Conservation (phyloP, 2,888 invertebrate species). For the Netelia inedita region DNA sequence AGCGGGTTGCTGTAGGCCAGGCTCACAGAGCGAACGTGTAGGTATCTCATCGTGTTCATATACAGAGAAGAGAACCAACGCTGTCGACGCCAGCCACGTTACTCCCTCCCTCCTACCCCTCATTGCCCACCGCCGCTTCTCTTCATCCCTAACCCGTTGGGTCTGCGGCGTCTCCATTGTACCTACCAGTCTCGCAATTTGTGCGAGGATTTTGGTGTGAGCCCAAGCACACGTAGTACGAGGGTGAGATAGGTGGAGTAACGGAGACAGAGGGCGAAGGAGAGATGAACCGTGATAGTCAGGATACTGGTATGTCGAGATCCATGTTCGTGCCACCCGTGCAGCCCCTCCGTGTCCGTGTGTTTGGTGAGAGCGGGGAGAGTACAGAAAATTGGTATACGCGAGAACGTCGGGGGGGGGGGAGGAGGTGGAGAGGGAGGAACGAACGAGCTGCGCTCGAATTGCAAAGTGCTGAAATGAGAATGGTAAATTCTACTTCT, state of each 20-base stretch:
- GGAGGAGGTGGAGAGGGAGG: constrained; percentile 39
- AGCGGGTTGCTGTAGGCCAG: constrained; percentile 66
- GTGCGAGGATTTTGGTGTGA: constrained; percentile 64
- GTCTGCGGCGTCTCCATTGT: constrained; percentile 67
- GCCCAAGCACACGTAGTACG: constrained; percentile 43
- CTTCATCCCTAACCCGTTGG: constrained; percentile 32
- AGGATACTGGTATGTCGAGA: constrained; percentile 23
- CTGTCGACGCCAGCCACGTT: constrained; percentile 43
- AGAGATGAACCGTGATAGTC: constrained; percentile 60
- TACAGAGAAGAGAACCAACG: constrained; percentile 58
- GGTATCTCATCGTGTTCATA: constrained; percentile 47
- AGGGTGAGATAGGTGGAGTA: constrained; percentile 35
- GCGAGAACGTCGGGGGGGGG: constrained; percentile 11
- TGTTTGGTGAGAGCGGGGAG: constrained; percentile 29
- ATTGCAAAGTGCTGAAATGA: constrained; percentile 52
- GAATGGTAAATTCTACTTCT: constrained; percentile 51
- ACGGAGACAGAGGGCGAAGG: constrained; percentile 18
- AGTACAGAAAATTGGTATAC: constrained; percentile 64
- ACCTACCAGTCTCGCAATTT: constrained; percentile 65
- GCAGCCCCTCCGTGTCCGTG: constrained; percentile 17
- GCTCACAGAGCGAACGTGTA: constrained; percentile 17
- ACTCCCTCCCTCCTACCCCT: neutral
- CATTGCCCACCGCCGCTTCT: neutral
- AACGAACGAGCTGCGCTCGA: constrained; percentile 49
- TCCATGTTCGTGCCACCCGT: constrained; percentile 6